Conservation (phyloP, 1,140 invertebrate genomes). For the Aphelenchoides fujianensis region DNA sequence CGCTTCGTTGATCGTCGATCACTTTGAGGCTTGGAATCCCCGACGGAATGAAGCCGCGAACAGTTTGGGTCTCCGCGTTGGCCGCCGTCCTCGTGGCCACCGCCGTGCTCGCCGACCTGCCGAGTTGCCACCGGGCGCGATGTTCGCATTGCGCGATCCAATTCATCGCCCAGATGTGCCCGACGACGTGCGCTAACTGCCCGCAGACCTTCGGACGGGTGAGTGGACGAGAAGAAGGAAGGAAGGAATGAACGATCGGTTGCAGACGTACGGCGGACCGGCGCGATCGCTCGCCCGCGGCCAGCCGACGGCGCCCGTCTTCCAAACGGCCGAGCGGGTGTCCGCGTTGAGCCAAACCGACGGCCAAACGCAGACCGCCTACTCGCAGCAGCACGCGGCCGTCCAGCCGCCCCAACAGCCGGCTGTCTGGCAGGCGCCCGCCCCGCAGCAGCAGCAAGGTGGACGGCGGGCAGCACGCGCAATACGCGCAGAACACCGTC, state of each 20-base stretch:
- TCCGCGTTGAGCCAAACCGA: neutral
- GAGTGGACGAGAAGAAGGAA: neutral
- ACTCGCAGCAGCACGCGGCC: neutral
- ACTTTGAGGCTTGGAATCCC: too few species aligned
- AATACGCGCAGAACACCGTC: constrained; percentile 4
- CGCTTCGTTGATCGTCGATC: too few species aligned
- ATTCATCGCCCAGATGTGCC: constrained; percentile 51
- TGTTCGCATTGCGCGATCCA: constrained; percentile 43
- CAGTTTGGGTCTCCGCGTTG: constrained; percentile 11
- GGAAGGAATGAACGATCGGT: neutral
- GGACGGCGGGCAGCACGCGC: constrained; percentile 8
- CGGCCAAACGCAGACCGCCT: constrained; percentile 14
- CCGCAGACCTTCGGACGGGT: constrained; percentile 8
- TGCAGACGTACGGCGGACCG: neutral
- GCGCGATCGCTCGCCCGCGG: constrained; percentile 9
- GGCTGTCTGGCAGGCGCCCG: neutral
- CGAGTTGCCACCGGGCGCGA: constrained; percentile 42
- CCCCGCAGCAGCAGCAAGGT: constrained; percentile 9
- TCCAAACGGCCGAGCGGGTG: neutral
- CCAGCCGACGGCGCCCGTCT: constrained; percentile 2
- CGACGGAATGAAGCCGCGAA: neutral
- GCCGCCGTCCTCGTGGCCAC: neutral
- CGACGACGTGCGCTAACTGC: constrained; percentile 32
- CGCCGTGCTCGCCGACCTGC: constrained; percentile 36
- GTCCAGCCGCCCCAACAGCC: neutral